A percentile compares a stretch with the other conserved stretches of the same genome.
These are phyloP conservation scores for Adelosebastes latens DNA, from an alignment of 2,797 vertebrate genomes.

Conservation along the genomic window DNA sequence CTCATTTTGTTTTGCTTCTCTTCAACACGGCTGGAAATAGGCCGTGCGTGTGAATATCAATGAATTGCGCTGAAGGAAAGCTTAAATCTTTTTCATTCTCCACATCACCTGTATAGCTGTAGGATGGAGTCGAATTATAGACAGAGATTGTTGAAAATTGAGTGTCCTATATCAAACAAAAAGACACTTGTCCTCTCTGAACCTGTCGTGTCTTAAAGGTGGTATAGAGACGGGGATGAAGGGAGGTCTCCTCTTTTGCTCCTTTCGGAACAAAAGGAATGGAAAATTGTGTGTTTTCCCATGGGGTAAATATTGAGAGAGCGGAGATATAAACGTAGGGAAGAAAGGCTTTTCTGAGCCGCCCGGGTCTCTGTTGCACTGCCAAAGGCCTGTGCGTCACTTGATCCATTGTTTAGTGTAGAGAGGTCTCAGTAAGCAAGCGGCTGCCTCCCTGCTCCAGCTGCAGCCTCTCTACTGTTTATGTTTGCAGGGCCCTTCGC, in stretches of 20 bases:
- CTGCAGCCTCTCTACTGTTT: conserved; percentile 82
- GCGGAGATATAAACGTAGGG: conserved; percentile 71
- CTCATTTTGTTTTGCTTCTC: conserved; percentile 44
- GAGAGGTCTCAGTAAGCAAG: conserved; percentile 78
- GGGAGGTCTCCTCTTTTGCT: conserved; percentile 40
- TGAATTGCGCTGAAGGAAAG: conserved; percentile 12
- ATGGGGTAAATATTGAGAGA: conserved; percentile 83
- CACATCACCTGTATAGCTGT: conserved; percentile 22
- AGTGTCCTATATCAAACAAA: not conserved
- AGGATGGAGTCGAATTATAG: not conserved
- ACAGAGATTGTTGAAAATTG: not conserved
- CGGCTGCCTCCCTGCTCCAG: conserved; percentile 72
- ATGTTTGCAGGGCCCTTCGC: conserved; percentile 80
- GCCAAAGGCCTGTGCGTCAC: conserved; percentile 81
- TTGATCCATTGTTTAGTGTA: conserved; percentile 84
- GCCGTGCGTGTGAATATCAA: conserved; percentile 38
- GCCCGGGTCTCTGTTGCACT: conserved; percentile 74
- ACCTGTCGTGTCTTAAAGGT: conserved; percentile 8
- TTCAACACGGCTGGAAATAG: conserved; percentile 17
- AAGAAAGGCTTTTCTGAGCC: conserved; percentile 67
- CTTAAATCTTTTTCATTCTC: conserved; percentile 10
- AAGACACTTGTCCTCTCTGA: conserved; percentile 44
- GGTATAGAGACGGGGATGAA: conserved; percentile 5
- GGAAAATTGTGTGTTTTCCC: conserved; percentile 74
- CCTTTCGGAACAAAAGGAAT: conserved; percentile 61